These are phyloP conservation scores for Brachypteracias leptosomus DNA, from an alignment of 2,113 vertebrate species.

Conservation along the genomic window DNA sequence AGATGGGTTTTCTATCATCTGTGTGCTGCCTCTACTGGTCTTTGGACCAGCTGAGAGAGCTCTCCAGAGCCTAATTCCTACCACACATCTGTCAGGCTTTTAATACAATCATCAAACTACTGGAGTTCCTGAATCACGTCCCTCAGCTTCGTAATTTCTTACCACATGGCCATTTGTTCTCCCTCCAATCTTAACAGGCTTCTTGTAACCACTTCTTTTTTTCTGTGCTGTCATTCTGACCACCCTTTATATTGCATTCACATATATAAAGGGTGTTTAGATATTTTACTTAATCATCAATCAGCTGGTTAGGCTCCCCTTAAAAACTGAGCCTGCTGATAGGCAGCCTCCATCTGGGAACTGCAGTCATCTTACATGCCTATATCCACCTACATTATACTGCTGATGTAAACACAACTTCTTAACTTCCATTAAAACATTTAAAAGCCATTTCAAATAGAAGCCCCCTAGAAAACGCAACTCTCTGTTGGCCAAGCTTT, in stretches of 20 bases:
- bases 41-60: not conserved
- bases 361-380: not conserved
- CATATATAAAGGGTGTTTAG: not conserved
- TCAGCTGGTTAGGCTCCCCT: not conserved
- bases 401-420: not conserved
- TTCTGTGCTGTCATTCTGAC: not conserved
- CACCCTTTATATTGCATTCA: conserved; percentile 5
- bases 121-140: not conserved
- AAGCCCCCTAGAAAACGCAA: not conserved
- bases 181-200: not conserved
- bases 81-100: not conserved
- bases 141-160: not conserved
- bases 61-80: not conserved
- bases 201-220: not conserved
- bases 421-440: not conserved
- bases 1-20: not conserved
- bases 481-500: not conserved
- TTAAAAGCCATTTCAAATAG: not conserved
- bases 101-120: not conserved
- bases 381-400: not conserved
- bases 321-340: not conserved
- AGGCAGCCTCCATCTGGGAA: not conserved
- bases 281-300: not conserved
- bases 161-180: not conserved
- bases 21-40: not conserved